Conservation (phyloP, 1,140 invertebrate genomes). For the Gonatopus flavifemur region DNA sequence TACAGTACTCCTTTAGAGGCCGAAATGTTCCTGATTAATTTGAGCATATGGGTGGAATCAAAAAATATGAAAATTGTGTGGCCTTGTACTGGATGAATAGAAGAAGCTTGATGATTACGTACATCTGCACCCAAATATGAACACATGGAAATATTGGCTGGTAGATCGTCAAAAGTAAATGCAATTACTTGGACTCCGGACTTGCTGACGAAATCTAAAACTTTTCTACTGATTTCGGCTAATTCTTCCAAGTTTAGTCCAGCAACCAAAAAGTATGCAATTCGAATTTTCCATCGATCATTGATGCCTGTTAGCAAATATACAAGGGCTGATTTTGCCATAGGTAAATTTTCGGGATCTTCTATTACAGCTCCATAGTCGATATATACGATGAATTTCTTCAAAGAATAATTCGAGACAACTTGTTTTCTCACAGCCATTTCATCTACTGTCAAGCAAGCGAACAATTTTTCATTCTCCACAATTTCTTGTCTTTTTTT, state of each 20-base stretch:
- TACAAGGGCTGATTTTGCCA: constrained; percentile 42
- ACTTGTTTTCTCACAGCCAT: constrained; percentile 26
- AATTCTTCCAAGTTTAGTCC: constrained; percentile 23
- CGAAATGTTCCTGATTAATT: constrained; percentile 18
- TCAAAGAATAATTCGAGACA: constrained; percentile 17
- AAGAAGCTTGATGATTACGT: constrained; percentile 21
- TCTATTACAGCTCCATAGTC: constrained; percentile 25
- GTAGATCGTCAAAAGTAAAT: constrained; percentile 42
- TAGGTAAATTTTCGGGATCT: constrained; percentile 24
- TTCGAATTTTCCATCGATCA: constrained; percentile 37
- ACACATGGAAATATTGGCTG: constrained; percentile 29
- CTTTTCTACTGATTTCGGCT: constrained; percentile 27
- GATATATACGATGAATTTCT: constrained; percentile 30
- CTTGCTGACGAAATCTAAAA: constrained; percentile 20
- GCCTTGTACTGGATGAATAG: constrained; percentile 20
- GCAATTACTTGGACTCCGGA: constrained; percentile 20
- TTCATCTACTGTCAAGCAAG: constrained; percentile 20
- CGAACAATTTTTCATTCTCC: constrained; percentile 4
- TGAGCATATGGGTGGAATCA: background rate
- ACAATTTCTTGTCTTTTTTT: constrained; percentile 23
- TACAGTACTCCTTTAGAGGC: constrained; percentile 5
- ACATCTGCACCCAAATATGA: constrained; percentile 28
- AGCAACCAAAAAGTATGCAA: constrained; percentile 40
- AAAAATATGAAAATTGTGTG: constrained; percentile 11
- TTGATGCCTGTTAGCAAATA: constrained; percentile 40